Evolutionary conservation across 2,888 invertebrate species (phyloP).

Genomic region (Drosophila affinis): DNA sequence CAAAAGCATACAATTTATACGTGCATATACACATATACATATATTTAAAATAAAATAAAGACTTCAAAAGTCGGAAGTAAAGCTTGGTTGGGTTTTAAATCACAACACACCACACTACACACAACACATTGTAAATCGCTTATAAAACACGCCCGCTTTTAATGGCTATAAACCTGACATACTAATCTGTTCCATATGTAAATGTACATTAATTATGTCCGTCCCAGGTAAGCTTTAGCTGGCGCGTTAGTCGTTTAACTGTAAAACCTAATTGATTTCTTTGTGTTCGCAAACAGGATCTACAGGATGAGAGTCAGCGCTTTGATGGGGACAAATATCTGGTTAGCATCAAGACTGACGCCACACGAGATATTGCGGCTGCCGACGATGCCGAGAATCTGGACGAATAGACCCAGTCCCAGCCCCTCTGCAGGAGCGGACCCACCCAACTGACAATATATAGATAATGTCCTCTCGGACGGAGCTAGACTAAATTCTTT

Average conservation of each 20-base stretch:
- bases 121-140: constrained; percentile 10
- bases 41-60: constrained; percentile 60
- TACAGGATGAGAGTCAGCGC: constrained; percentile 82
- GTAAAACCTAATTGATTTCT: neutral
- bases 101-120: constrained; percentile 19
- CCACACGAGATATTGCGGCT: constrained; percentile 82
- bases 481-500: constrained; percentile 41
- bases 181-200: constrained; percentile 18
- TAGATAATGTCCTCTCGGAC: constrained; percentile 16
- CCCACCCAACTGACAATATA: constrained; percentile 41
- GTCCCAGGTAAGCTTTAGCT: constrained; percentile 55
- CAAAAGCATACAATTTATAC: constrained; percentile 32
- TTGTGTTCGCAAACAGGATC: constrained; percentile 72
- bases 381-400: constrained; percentile 79
- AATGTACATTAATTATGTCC: constrained; percentile 16
- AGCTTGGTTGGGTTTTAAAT: constrained; percentile 33
- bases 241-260: neutral
- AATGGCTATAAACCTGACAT: constrained; percentile 10
- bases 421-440: neutral
- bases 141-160: constrained; percentile 2
- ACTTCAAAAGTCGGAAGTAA: constrained; percentile 63
- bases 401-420: constrained; percentile 61
- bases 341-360: constrained; percentile 80
- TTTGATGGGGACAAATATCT: constrained; percentile 84
- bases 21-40: neutral